Evolutionary conservation across 92 coral and sea anemone genomes (phyloP).

Genomic region (Isaurus tuberculatus): DNA sequence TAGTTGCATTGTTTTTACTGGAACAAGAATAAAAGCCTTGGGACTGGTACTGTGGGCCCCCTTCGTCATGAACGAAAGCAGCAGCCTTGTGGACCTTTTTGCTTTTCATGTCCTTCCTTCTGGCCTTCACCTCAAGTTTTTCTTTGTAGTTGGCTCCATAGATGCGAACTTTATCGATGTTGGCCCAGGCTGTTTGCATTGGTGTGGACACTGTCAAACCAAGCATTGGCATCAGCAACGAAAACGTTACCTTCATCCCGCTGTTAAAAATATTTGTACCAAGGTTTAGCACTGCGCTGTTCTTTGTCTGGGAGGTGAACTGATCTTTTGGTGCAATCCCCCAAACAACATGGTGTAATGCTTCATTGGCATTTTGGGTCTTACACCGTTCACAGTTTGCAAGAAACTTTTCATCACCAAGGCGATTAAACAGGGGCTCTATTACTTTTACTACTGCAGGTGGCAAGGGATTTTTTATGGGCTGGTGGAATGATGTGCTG

Average conservation of each 20-base stretch:
- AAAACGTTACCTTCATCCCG: slow-evolving; percentile 47
- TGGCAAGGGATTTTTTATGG: slow-evolving; percentile 63
- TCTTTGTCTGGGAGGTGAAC: slow-evolving; percentile 56
- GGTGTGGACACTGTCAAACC: slow-evolving; percentile 32
- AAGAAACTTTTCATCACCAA: slow-evolving; percentile 54
- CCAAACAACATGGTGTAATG: slow-evolving; percentile 71
- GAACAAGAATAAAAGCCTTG: background rate
- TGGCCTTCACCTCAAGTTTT: slow-evolving; percentile 24
- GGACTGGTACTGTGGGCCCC: background rate
- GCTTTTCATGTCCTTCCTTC: slow-evolving; percentile 63
- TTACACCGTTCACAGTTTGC: slow-evolving; percentile 62
- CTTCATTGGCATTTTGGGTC: slow-evolving; percentile 61
- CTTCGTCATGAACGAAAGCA: slow-evolving; percentile 69
- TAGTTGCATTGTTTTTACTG: background rate
- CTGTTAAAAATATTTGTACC: slow-evolving; percentile 41
- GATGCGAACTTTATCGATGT: slow-evolving; percentile 35
- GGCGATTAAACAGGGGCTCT: slow-evolving; percentile 47
- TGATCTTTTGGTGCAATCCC: slow-evolving; percentile 68
- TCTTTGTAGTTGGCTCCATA: slow-evolving; percentile 52
- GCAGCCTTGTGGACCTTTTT: slow-evolving; percentile 55
- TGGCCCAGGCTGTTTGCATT: slow-evolving; percentile 51
- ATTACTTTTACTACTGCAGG: slow-evolving; percentile 60
- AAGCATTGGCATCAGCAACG: slow-evolving; percentile 37
- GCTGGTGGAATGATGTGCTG: slow-evolving; percentile 39
- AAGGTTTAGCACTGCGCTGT: slow-evolving; percentile 42